Conservation (phyloP, 2,797 vertebrate species). For the Cyprinella venusta region DNA sequence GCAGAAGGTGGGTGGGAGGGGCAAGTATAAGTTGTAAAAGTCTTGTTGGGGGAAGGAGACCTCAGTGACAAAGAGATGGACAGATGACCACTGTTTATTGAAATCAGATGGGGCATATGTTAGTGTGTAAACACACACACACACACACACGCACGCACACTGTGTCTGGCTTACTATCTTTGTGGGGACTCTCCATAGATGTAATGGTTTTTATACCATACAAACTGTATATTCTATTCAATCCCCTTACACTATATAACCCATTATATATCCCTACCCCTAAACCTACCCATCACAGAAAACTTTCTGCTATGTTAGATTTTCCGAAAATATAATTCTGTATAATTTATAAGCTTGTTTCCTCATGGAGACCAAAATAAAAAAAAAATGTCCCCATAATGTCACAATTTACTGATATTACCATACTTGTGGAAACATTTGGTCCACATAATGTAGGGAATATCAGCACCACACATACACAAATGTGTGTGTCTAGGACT, state of each 20-base stretch:
- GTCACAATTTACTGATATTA: too few species aligned
- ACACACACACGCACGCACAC: neutral
- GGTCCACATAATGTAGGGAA: too few species aligned
- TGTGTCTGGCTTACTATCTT: too few species aligned
- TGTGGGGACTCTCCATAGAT: neutral
- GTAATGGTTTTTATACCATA: neutral
- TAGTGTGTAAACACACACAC: neutral
- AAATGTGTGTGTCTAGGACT: neutral
- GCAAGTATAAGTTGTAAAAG: conserved; percentile 4
- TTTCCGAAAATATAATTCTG: neutral
- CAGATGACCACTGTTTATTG: conserved; percentile 30
- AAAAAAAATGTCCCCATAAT: too few species aligned
- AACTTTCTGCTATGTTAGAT: neutral
- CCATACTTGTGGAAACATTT: too few species aligned
- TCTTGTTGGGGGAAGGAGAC: conserved; percentile 7
- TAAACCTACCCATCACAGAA: neutral
- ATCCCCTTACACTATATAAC: neutral
- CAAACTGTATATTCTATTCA: too few species aligned
- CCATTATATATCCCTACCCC: neutral
- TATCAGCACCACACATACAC: neutral
- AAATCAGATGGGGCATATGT: conserved; percentile 2
- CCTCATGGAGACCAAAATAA: too few species aligned
- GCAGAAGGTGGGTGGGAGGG: conserved; percentile 25
- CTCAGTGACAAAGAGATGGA: conserved; percentile 22
- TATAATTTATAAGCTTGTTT: neutral